Percentiles rank a stretch among this genome's conserved stretches.
phyloP scores from a whole-genome alignment of 2,113 vertebrate genomes.

The Phrynosoma platyrhinos region DNA sequence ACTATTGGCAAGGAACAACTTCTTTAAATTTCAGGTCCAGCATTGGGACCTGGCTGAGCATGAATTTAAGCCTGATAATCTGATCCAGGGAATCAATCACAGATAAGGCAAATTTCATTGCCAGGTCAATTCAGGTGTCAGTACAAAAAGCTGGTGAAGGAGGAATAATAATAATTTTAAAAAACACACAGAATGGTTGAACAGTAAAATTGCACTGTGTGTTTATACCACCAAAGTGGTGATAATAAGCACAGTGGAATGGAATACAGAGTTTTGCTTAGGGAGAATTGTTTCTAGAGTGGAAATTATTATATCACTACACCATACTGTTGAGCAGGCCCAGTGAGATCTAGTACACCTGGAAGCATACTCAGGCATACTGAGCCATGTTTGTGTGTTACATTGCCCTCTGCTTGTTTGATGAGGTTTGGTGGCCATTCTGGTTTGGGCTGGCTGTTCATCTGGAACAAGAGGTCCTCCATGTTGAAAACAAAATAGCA shows the following conservation, averaged over 20 bases:
- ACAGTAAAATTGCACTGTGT: background rate
- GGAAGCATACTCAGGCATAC: background rate
- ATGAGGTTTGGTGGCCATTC: background rate
- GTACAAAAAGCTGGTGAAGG: background rate
- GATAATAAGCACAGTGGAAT: background rate
- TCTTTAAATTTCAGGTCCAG: background rate
- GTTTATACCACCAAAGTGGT: background rate
- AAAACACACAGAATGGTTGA: background rate
- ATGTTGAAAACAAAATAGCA: background rate
- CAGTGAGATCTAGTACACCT: background rate
- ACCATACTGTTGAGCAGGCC: background rate
- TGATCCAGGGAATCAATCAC: background rate
- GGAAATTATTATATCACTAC: background rate
- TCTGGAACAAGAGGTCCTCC: too few species aligned
- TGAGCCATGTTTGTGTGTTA: background rate
- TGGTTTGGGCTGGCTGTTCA: background rate
- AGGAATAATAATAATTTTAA: background rate
- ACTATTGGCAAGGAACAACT: background rate
- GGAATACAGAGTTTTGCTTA: background rate
- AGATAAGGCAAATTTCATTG: background rate
- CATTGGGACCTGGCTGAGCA: background rate
- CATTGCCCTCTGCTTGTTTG: background rate
- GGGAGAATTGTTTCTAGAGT: background rate
- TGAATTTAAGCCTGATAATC: background rate
- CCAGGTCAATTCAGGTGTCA: background rate